Conservation (phyloP, 1,140 invertebrate genomes). For the Bombus balteatus region DNA sequence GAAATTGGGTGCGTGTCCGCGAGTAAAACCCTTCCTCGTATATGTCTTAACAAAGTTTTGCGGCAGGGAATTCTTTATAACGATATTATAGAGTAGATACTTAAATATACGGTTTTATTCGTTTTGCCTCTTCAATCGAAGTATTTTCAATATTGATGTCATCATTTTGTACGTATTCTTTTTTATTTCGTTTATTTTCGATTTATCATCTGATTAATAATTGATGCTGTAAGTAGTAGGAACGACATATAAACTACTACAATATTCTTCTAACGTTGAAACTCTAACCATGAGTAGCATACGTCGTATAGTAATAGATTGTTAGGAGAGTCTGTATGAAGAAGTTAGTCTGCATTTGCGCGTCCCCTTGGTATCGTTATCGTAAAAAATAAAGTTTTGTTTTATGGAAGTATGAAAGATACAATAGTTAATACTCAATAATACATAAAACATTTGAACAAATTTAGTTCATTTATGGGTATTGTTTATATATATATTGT, state of each 20-base stretch:
- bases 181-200: background rate
- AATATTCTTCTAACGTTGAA: background rate
- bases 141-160: background rate
- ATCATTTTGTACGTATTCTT: background rate
- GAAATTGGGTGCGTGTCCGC: background rate
- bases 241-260: too few relatives aligned
- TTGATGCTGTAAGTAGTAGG: background rate
- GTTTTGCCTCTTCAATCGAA: background rate
- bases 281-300: background rate
- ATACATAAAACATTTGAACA: background rate
- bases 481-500: background rate
- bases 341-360: background rate
- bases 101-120: background rate
- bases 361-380: background rate
- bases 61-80: conserved; percentile 11
- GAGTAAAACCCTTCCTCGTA: background rate
- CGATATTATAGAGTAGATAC: background rate
- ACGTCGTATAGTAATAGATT: background rate
- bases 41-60: background rate
- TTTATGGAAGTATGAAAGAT: background rate
- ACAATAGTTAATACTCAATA: background rate
- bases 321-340: background rate
- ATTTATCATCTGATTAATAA: conserved; percentile 2
- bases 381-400: background rate
- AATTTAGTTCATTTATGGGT: background rate